Conservation (phyloP, 2,888 invertebrate genomes). For the Drosophila ezoana region DNA sequence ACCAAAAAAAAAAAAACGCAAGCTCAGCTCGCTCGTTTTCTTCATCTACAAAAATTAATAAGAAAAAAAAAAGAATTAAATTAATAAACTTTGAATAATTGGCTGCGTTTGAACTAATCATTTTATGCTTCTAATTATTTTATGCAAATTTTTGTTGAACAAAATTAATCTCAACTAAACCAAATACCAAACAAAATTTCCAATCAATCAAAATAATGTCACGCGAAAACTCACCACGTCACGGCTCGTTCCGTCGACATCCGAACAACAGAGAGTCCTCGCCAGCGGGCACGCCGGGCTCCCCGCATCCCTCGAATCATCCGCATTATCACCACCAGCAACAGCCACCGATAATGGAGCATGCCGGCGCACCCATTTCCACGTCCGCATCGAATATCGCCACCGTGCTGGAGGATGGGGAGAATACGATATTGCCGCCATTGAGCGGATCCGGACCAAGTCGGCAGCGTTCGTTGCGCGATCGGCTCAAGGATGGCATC, state of each 20-base stretch:
- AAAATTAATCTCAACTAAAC: conserved; percentile 18
- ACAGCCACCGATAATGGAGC: conserved; percentile 81
- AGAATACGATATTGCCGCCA: conserved; percentile 82
- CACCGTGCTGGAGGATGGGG: conserved; percentile 79
- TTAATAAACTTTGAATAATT: conserved; percentile 50
- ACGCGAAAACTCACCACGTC: conserved; percentile 84
- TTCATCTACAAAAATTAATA: conserved; percentile 61
- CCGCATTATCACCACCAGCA: conserved; percentile 62
- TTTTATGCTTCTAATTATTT: conserved; percentile 79
- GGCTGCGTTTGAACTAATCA: conserved; percentile 72
- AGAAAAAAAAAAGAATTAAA: conserved; percentile 11
- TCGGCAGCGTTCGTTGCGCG: conserved; percentile 91
- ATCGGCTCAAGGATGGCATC: conserved; percentile 91
- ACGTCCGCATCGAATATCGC: conserved; percentile 82
- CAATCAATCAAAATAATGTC: conserved; percentile 70
- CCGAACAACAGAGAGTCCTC: conserved; percentile 69
- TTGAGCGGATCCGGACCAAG: conserved; percentile 86
- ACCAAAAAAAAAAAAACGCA: conserved; percentile 59
- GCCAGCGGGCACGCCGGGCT: conserved; percentile 60
- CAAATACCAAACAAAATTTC: conserved; percentile 17
- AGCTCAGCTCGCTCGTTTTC: conserved; percentile 73
- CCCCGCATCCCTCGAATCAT: conserved; percentile 68
- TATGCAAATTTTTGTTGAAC: conserved; percentile 68
- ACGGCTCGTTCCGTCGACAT: conserved; percentile 78
- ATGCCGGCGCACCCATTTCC: conserved; percentile 75